Evolutionary conservation across 2,113 vertebrate genomes (phyloP).

Genomic region (Mola mola): DNA sequence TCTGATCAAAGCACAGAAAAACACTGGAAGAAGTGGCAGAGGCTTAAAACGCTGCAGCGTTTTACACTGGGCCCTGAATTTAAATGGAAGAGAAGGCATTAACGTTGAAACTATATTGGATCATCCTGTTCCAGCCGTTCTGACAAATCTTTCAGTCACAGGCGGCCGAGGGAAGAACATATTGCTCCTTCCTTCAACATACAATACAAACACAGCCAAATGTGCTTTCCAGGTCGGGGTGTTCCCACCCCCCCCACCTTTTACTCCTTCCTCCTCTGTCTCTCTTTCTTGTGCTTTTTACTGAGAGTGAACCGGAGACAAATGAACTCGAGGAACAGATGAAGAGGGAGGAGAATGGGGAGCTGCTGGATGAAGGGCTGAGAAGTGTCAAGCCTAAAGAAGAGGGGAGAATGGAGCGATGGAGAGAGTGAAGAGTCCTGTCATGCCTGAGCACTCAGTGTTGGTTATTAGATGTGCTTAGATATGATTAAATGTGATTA

Average conservation of each 20-base stretch:
- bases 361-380: background rate
- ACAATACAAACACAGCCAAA: too few species aligned
- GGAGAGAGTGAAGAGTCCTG: conserved; percentile 23
- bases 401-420: conserved; percentile 10
- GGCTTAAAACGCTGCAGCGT: conserved; percentile 31
- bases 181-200: conserved; percentile 8
- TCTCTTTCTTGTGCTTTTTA: background rate
- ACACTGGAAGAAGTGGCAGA: conserved; percentile 30
- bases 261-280: background rate
- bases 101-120: conserved; percentile 19
- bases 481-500: conserved; percentile 73
- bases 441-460: conserved; percentile 56
- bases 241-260: background rate
- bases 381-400: conserved; percentile 25
- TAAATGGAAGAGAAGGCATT: conserved; percentile 28
- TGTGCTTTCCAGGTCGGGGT: too few species aligned
- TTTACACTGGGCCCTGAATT: conserved; percentile 39
- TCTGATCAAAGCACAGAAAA: conserved; percentile 63
- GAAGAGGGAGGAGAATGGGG: background rate
- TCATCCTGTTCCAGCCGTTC: conserved; percentile 22
- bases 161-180: too few species aligned
- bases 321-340: background rate
- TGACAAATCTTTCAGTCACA: conserved; percentile 31
- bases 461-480: conserved; percentile 73
- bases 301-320: conserved; percentile 12